Base-by-base conservation (phyloP, 2,888 invertebrate genomes). In the Chloroclysta siterata region DNA sequence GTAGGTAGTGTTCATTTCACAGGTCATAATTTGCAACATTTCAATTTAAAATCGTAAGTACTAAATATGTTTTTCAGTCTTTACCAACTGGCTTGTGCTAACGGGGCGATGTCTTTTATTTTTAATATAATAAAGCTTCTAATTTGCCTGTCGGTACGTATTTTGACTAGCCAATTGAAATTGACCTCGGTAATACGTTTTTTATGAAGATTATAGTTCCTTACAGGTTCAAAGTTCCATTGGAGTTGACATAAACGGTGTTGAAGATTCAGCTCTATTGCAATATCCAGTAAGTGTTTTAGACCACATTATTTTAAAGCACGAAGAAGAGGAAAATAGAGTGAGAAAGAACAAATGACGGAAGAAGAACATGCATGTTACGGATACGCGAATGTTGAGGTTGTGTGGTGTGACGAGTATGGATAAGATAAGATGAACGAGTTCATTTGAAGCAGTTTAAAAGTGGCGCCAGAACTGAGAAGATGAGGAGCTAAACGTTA, bases 21-120 rank as follows among this genome's bases (percentile, higher is more conserved):
- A 54, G 51, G 22, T 53, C 11, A 42, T 65, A 58, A 62, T 61
- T 59, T 61, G 47, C 41, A 54, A 59, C 58, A 65, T 61, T 60
- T 51, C 46, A 44, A 65, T 61, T 65, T 65, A 55, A 58, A 65
- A 54, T 41, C 47, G 50, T 51, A 54, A 57, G 48, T 48, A 48
- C 36, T 4, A 29, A 42, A 3, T 14, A 17, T 39, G 17, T n/a
- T 29, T 53, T 53, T 47, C 54, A 51, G 53, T 55, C 47, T 61
- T 51, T 59, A 42, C 41, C 7, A 48, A 57, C 17, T 61, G 11
- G 33, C 54, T 15, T 50, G 10, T 11, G 61, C 46, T 42, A 33
- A 36, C 22, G 15, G 51, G 47, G 58, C 39, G n/a, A 65, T 65
- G 65, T 22, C 39, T 52, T 22, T 58, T 15, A 48, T 15, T 41